Conservation (phyloP, 1,140 invertebrate genomes). For the Mizuhopecten yessoensis region DNA sequence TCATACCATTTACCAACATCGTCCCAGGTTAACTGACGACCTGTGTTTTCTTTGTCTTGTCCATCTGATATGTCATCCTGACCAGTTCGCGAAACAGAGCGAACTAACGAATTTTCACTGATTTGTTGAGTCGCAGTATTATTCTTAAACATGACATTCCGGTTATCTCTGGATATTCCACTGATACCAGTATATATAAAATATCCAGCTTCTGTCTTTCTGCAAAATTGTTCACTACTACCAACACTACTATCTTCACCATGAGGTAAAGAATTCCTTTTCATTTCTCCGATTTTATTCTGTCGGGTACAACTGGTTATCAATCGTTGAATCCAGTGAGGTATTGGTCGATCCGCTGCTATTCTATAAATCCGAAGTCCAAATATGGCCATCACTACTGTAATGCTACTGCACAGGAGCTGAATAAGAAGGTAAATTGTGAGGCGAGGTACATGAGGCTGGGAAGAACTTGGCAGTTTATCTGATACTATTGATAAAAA, state of each 20-base stretch:
- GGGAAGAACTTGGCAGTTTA: slow-evolving; percentile 13
- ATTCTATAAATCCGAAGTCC: background rate
- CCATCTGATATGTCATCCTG: no score
- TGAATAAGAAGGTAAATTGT: background rate
- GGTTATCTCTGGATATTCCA: background rate
- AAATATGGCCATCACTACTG: background rate
- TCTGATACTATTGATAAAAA: slow-evolving; percentile 19
- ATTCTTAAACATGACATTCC: background rate
- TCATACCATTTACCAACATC: background rate
- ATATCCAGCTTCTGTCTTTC: background rate
- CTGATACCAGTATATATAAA: background rate
- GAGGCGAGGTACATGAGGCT: background rate
- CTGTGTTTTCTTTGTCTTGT: background rate
- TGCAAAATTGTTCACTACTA: background rate
- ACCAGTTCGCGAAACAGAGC: background rate
- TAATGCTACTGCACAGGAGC: background rate
- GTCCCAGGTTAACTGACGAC: background rate
- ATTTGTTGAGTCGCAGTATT: background rate
- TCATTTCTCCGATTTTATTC: background rate
- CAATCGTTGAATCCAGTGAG: background rate
- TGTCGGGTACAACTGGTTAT: background rate
- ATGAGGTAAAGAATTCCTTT: background rate
- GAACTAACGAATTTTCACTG: background rate
- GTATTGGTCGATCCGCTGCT: background rate
- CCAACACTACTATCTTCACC: background rate